A percentile compares a stretch with the other conserved stretches of the same genome.
Evolutionary conservation across 1,140 invertebrate genomes (phyloP).

Genomic region (Dryas iulia): DNA sequence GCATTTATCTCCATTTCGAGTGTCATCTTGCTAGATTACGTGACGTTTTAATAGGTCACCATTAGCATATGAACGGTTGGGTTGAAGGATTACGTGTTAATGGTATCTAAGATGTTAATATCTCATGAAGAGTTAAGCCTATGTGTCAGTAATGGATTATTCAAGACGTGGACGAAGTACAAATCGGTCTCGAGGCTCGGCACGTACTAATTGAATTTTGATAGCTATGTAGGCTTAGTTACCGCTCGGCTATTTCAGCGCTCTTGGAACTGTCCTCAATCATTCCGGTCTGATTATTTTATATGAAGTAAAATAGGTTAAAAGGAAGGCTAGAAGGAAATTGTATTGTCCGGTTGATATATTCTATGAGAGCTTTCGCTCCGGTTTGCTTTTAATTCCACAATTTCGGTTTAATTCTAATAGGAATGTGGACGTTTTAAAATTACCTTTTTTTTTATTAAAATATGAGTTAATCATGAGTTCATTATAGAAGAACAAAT

Average conservation of each 20-base stretch:
- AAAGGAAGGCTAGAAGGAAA: constrained; percentile 19
- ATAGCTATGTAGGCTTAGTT: constrained; percentile 39
- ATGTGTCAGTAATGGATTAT: constrained; percentile 58
- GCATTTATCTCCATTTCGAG: constrained; percentile 56
- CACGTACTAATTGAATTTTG: constrained; percentile 51
- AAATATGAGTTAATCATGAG: too few relatives aligned
- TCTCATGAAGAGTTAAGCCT: constrained; percentile 61
- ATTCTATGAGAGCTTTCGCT: background rate
- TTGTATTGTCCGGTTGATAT: constrained; percentile 3
- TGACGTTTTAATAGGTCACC: constrained; percentile 55
- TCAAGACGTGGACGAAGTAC: constrained; percentile 47
- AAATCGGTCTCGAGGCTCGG: constrained; percentile 30
- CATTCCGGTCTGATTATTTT: constrained; percentile 34
- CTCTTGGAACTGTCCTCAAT: constrained; percentile 31
- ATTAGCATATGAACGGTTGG: constrained; percentile 61
- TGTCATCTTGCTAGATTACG: constrained; percentile 52
- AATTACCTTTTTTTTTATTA: background rate
- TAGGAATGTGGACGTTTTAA: background rate
- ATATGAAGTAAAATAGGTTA: constrained; percentile 31
- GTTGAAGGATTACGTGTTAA: constrained; percentile 65
- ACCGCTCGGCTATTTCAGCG: constrained; percentile 30
- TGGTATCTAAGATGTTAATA: constrained; percentile 62
- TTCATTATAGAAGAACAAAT: too few relatives aligned
- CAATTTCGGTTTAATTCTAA: background rate
- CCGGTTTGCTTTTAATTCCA: background rate